Percentiles rank a stretch among this genome's conserved stretches.
These are phyloP conservation scores for Ictalurus furcatus DNA, from an alignment of 2,113 vertebrate genomes.

Conservation along the genomic window DNA sequence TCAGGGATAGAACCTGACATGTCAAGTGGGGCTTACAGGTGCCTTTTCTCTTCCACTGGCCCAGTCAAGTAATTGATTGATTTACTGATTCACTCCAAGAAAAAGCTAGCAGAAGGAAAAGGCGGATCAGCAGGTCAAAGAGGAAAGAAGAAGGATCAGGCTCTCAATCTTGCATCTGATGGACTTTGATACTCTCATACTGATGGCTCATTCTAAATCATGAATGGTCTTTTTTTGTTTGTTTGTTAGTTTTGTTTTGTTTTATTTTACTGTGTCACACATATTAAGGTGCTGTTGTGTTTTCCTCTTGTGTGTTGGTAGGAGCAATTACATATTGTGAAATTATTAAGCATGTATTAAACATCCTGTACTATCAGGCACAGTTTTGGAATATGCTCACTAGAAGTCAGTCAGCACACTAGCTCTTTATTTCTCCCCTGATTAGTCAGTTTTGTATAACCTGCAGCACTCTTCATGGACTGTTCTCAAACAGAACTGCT, in stretches of 20 bases:
- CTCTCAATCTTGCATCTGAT: not conserved
- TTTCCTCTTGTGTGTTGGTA: not conserved
- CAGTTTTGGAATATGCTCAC: not conserved
- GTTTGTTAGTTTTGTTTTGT: not conserved
- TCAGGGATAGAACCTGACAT: slow-evolving; percentile 47
- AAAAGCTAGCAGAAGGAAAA: slow-evolving; percentile 20
- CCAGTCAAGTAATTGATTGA: slow-evolving; percentile 60
- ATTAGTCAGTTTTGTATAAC: not conserved
- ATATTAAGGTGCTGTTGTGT: not conserved
- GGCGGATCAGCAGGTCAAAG: slow-evolving; percentile 57
- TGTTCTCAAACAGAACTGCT: not conserved
- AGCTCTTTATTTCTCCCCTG: not conserved
- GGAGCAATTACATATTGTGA: not conserved
- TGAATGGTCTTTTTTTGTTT: not conserved
- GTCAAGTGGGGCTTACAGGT: not conserved
- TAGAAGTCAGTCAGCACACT: not conserved
- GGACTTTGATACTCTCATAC: not conserved
- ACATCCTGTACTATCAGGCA: not conserved
- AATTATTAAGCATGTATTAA: not conserved
- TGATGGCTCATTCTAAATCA: not conserved
- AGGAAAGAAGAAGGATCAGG: slow-evolving; percentile 4
- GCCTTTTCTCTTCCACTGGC: slow-evolving; percentile 44
- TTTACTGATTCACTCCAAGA: slow-evolving; percentile 58
- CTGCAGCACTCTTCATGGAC: not conserved
- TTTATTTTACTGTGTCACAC: not conserved